A percentile compares a stretch with the other conserved stretches of the same genome.
These are phyloP conservation scores for Corythoichthys intestinalis DNA, from an alignment of 2,113 vertebrate genomes.

Conservation along the genomic window DNA sequence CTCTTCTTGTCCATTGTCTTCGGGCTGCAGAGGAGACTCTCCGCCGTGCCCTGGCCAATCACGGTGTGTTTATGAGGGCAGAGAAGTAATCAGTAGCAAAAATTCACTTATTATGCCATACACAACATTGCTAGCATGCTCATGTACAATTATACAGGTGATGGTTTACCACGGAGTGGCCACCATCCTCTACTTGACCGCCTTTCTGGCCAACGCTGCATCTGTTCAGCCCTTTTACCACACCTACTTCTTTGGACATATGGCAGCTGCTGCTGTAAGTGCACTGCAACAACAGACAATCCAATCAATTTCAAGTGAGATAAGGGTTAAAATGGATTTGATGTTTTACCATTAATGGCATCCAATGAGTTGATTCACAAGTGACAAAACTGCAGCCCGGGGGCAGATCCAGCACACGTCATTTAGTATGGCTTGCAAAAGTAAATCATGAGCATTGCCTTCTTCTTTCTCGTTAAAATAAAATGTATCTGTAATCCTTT, in stretches of 20 bases:
- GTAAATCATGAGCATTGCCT: too few relatives aligned
- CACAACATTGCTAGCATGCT: too few relatives aligned
- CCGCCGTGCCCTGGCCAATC: constrained; percentile 79
- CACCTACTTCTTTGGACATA: constrained; percentile 44
- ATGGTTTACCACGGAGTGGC: constrained; percentile 74
- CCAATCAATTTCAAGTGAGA: too few relatives aligned
- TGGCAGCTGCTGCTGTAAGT: constrained; percentile 82
- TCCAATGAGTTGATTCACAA: too few relatives aligned
- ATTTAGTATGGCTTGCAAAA: too few relatives aligned
- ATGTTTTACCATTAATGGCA: too few relatives aligned
- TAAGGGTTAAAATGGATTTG: too few relatives aligned
- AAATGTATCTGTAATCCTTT: too few relatives aligned
- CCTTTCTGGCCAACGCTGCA: constrained; percentile 76
- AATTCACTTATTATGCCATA: too few relatives aligned
- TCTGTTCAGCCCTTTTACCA: constrained; percentile 34
- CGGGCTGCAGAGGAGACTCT: constrained; percentile 63
- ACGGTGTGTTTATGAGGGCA: constrained; percentile 67
- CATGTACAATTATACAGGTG: constrained; percentile 60
- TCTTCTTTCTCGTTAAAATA: too few relatives aligned
- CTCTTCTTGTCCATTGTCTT: constrained; percentile 78
- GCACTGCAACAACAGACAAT: not conserved
- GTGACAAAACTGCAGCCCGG: too few relatives aligned
- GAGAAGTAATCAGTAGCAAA: not conserved
- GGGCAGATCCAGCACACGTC: too few relatives aligned
- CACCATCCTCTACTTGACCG: constrained; percentile 77